Evolutionary conservation across 2,888 invertebrate species (phyloP).

Genomic region (Crepidodera aurea): DNA sequence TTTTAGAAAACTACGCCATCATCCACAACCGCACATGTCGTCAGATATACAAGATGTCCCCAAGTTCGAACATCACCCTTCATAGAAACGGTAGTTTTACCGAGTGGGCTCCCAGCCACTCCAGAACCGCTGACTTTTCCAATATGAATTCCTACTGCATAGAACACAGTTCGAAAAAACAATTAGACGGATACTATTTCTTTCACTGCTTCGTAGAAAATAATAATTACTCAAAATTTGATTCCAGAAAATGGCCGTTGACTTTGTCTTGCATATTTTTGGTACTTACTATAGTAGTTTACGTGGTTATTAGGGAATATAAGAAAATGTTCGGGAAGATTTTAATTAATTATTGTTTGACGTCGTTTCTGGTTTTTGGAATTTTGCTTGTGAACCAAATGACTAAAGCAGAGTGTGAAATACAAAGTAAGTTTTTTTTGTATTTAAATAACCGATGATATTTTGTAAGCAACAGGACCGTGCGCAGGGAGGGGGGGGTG

Average conservation of each 20-base stretch:
- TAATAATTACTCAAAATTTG: constrained; percentile 37
- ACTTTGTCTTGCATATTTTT: constrained; percentile 47
- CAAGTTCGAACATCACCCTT: constrained; percentile 36
- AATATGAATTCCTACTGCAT: constrained; percentile 43
- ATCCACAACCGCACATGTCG: constrained; percentile 41
- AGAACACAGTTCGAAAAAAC: constrained; percentile 39
- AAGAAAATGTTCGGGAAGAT: constrained; percentile 51
- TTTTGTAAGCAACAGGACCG: too few relatives aligned
- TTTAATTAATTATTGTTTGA: constrained; percentile 48
- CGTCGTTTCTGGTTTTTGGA: constrained; percentile 40
- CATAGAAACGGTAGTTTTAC: constrained; percentile 39
- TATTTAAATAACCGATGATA: too few relatives aligned
- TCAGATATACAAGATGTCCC: constrained; percentile 29
- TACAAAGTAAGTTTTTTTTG: constrained; percentile 36
- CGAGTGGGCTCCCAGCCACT: constrained; percentile 24
- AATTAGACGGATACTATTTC: constrained; percentile 33
- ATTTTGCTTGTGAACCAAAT: constrained; percentile 38
- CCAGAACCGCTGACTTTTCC: constrained; percentile 22
- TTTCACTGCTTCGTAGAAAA: constrained; percentile 33
- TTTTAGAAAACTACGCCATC: constrained; percentile 44
- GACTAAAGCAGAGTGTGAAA: constrained; percentile 23
- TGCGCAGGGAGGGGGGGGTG: too few relatives aligned
- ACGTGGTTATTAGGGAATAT: constrained; percentile 46
- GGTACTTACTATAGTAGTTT: constrained; percentile 42
- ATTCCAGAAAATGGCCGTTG: constrained; percentile 44